Conservation (phyloP, 2,113 vertebrate species). For the Thalassoma bifasciatum region DNA sequence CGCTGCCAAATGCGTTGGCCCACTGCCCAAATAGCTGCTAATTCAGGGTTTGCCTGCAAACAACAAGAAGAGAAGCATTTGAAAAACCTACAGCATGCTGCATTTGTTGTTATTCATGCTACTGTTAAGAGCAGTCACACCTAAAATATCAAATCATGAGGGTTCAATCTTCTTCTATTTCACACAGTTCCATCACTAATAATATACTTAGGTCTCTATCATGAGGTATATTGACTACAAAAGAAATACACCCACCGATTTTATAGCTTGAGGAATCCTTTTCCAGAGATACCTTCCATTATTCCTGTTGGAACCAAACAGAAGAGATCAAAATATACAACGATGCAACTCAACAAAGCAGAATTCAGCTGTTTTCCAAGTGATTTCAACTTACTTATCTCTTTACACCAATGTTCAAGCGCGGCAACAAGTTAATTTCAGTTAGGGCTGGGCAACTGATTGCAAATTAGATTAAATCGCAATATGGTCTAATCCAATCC, state of each 20-base stretch:
- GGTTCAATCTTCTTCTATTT: neutral
- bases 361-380: too few species aligned
- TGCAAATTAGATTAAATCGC: too few species aligned
- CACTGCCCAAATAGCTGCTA: conserved; percentile 93
- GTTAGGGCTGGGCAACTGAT: too few species aligned
- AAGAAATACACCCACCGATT: conserved; percentile 87
- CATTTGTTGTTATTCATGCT: neutral
- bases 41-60: conserved; percentile 90
- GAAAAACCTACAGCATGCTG: neutral
- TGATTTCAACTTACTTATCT: too few species aligned
- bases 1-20: conserved; percentile 97
- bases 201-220: neutral
- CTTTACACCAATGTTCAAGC: too few species aligned
- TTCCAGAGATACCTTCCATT: conserved; percentile 98
- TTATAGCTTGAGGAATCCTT: conserved; percentile 92
- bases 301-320: conserved; percentile 84
- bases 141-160: neutral
- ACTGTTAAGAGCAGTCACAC: conserved; percentile 17
- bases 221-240: neutral
- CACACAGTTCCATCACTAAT: neutral
- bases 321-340: neutral
- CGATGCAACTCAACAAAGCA: neutral
- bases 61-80: conserved; percentile 20
- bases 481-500: too few species aligned
- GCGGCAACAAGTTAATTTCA: too few species aligned